Evolutionary conservation across 2,888 invertebrate genomes (phyloP), one percentile per base, ranked within the genome.

Genomic region (Girardia tigrina): DNA sequence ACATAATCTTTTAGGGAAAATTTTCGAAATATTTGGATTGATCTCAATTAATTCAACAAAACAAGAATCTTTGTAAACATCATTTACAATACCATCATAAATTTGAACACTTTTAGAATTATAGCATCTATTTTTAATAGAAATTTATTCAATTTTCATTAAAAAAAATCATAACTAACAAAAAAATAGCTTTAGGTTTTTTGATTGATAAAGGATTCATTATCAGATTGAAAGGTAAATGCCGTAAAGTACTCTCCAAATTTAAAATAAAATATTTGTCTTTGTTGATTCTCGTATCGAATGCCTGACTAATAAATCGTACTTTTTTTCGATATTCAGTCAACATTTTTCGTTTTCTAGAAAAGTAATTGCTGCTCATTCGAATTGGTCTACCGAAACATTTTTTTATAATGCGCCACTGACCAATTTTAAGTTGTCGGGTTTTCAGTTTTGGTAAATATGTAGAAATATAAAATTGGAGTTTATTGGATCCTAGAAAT

Each of bases 401-500:
- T 56, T 56, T 56, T 56, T 56, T 56, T 20, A 56, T 56, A 16
- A 56, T 56, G 23, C 56, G 56, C 56, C 56, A 56, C 4, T 56
- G 56, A 56, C 20, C n/a, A 20, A 56, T 56, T 6, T 56, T 56
- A 8, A 56, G n/a, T 56, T 16, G 4, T 16, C 56, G n/a, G 2
- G 56, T 56, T 56, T 56, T 56, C n/a, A 56, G 23, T 20, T 56
- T 56, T 56, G 56, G 56, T n/a, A 56, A 56, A 56, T 56, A 56
- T 2, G 56, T 12, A 12, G 56, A 4, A 4, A 56, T 56, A 16
- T 56, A 56, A 20, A 56, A 56, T 56, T 56, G 56, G 6, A 56
- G 23, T 56, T 56, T 56, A 56, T 56, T 56, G 56, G 4, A 12
- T 4, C 56, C 56, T 23, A 56, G n/a, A 56, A 56, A 56, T 56